phyloP scores from a whole-genome alignment of 2,113 vertebrate species.

The Numenius arquata region DNA sequence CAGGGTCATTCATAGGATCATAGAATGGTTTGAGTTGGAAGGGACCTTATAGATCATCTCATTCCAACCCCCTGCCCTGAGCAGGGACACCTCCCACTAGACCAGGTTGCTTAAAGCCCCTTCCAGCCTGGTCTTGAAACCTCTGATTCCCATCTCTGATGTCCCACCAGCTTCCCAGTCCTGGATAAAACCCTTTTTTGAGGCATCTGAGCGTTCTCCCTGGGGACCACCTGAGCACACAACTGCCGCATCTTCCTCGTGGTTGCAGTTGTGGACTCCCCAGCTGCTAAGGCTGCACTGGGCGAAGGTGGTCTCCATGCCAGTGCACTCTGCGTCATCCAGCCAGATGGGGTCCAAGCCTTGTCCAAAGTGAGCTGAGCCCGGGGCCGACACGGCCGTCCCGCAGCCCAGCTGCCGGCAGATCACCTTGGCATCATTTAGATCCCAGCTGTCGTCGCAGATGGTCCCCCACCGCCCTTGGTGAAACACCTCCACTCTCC shows the following conservation, averaged over 20 bases:
- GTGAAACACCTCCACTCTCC: conserved; percentile 66
- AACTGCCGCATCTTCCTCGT: conserved; percentile 46
- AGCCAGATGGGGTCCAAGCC: conserved; percentile 64
- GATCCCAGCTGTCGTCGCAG: conserved; percentile 44
- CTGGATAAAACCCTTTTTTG: not conserved
- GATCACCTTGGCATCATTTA: not conserved
- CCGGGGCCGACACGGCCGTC: not conserved
- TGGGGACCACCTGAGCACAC: conserved; percentile 61
- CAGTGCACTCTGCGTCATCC: conserved; percentile 51
- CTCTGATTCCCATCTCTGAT: not conserved
- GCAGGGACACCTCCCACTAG: too few relatives aligned
- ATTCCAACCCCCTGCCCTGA: too few relatives aligned
- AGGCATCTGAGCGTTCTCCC: not conserved
- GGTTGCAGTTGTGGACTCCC: conserved; percentile 65
- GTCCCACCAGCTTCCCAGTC: not conserved
- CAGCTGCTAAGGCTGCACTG: conserved; percentile 38
- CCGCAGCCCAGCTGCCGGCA: conserved; percentile 66
- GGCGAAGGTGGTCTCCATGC: conserved; percentile 49
- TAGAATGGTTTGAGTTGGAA: not conserved
- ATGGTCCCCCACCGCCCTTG: conserved; percentile 58
- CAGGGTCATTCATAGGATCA: not conserved
- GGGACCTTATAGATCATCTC: not conserved
- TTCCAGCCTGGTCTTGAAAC: not conserved
- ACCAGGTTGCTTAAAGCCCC: too few relatives aligned
- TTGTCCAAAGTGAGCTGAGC: not conserved